Evolutionary conservation across 2,888 invertebrate species (phyloP).

Genomic region (Celastrina argiolus): DNA sequence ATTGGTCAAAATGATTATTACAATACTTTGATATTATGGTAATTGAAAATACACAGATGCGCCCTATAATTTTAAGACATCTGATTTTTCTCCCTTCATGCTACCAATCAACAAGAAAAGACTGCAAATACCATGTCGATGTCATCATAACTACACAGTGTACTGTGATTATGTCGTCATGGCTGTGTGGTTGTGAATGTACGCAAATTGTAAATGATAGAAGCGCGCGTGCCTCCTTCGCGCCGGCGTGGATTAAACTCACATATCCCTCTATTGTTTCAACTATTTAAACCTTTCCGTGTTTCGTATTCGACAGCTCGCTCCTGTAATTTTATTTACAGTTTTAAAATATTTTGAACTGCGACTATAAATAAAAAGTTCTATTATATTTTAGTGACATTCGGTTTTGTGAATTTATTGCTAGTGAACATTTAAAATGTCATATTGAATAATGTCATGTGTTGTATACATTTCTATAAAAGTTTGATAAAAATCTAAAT

Average conservation of each 20-base stretch:
- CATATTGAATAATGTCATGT: neutral
- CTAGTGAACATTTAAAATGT: neutral
- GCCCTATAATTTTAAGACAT: neutral
- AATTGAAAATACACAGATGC: no score
- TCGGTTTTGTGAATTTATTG: neutral
- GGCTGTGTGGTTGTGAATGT: constrained; percentile 40
- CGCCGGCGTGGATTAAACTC: constrained; percentile 59
- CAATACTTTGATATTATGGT: no score
- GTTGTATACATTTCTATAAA: no score
- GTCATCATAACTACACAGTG: no score
- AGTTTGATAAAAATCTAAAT: no score
- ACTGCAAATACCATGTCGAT: neutral
- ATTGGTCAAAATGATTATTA: no score
- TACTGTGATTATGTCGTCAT: neutral
- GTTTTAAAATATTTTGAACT: neutral
- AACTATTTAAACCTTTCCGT: constrained; percentile 47
- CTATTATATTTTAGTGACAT: neutral
- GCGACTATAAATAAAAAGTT: neutral
- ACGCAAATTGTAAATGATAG: constrained; percentile 60
- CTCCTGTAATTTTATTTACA: constrained; percentile 31
- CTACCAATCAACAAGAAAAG: neutral
- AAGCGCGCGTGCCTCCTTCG: constrained; percentile 58
- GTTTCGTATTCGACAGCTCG: constrained; percentile 40
- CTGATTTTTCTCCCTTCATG: neutral
- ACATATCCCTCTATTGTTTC: constrained; percentile 54